phyloP scores from a whole-genome alignment of 1,140 invertebrate species.

The Batillaria attramentaria region DNA sequence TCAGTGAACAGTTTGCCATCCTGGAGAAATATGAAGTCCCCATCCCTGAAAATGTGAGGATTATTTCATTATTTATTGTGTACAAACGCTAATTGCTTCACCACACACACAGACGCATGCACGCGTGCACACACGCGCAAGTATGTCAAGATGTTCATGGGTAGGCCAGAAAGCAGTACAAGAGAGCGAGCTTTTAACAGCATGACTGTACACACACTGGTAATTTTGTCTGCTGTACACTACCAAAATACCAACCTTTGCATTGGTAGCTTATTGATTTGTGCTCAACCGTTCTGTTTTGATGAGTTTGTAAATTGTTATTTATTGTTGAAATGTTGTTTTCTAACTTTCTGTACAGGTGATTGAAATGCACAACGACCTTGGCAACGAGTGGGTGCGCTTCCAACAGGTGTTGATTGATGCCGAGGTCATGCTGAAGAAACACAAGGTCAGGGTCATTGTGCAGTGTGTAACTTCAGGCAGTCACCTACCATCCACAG shows the following conservation, averaged over 20 bases:
- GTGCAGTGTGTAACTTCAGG: not conserved
- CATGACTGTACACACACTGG: too few relatives aligned
- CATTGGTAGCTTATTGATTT: too few relatives aligned
- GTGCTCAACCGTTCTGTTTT: too few relatives aligned
- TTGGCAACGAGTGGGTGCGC: constrained; percentile 78
- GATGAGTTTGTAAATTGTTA: too few relatives aligned
- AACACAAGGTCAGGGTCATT: constrained; percentile 76
- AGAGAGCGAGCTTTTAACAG: too few relatives aligned
- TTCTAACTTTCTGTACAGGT: constrained; percentile 71
- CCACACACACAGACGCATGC: too few relatives aligned
- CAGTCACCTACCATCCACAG: not conserved
- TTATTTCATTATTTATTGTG: constrained; percentile 1
- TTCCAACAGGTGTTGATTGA: constrained; percentile 79
- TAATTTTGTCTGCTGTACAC: too few relatives aligned
- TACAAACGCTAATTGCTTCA: too few relatives aligned
- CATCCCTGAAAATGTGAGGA: constrained; percentile 65
- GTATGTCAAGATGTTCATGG: too few relatives aligned
- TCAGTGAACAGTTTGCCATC: constrained; percentile 81
- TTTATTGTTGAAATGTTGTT: not conserved
- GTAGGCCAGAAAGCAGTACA: too few relatives aligned
- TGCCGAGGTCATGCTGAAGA: constrained; percentile 78
- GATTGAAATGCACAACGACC: constrained; percentile 75
- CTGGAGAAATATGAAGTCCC: constrained; percentile 79
- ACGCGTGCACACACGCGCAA: too few relatives aligned
- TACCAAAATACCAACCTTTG: too few relatives aligned